Evolutionary conservation across 2,888 invertebrate genomes (phyloP), one percentile per base, ranked within the genome.

Genomic region (Troides helena): DNA sequence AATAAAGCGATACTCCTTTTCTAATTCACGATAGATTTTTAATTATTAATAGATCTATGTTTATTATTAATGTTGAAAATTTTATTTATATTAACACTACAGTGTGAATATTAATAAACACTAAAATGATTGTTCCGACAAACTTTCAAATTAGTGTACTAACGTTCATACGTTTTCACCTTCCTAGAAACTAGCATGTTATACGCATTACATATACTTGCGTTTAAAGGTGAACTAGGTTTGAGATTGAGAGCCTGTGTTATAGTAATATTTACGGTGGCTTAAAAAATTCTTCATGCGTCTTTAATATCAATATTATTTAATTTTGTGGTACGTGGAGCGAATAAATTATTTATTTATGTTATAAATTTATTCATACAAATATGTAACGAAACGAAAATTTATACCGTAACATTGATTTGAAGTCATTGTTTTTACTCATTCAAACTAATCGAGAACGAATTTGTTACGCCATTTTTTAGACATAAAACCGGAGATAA

Each of bases 341-440:
- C 53, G n/a, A 18, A 53, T 10, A 53, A 10, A n/a, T 12, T 53
- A 53, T 53, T 53, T 7, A 6, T n/a, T 53, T n/a, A 12, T n/a
- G 53, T 53, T n/a, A 53, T 53, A 53, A 53, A 53, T n/a, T 53
- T 53, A 53, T 18, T n/a, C 53, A n/a, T 18, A 53, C n/a, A 58
- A 58, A n/a, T 23, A 58, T 58, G 57, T 23, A 23, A 58, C 12
- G 23, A 21, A 58, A 25, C 43, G 63, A 59, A 36, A 62, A 58
- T 43, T 53, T 36, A 59, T 63, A 68, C 58, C 68, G 58, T 58
- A 62, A 68, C 63, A 21, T 68, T 30, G 53, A 39, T 43, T 60
- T 57, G n/a, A 60, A 56, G 43, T 65, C 65, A 69, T 65, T 69
- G 65, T 65, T 69, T 65, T 68, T 63, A 50, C 63, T 63, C 58